Conservation (phyloP, 2,888 invertebrate genomes). For the Orchestes rusci region DNA sequence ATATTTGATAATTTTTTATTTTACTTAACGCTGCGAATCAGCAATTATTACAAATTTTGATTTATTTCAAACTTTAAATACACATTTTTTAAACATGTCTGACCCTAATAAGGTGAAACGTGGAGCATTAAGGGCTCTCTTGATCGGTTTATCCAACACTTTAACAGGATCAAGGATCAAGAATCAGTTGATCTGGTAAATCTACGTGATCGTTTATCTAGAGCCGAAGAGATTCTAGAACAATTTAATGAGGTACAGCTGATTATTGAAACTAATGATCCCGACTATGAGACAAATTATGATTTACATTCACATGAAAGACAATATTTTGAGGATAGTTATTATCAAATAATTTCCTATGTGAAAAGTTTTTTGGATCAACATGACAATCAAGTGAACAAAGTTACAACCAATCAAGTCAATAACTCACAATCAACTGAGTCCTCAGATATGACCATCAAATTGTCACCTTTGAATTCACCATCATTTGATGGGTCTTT, state of each 20-base stretch:
- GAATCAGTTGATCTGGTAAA: neutral
- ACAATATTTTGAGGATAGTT: neutral
- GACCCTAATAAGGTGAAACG: neutral
- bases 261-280: neutral
- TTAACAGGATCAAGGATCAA: neutral
- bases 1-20: no score
- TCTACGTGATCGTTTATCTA: neutral
- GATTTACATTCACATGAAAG: neutral
- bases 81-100: no score
- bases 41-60: no score
- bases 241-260: neutral
- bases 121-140: neutral
- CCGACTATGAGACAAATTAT: neutral
- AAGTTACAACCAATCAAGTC: neutral
- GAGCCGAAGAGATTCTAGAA: neutral
- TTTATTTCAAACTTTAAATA: no score
- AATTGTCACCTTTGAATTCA: conserved; percentile 2
- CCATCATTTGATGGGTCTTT: conserved; percentile 5
- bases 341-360: neutral
- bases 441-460: neutral
- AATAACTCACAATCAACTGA: neutral
- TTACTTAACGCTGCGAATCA: no score
- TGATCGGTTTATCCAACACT: neutral
- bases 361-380: neutral
- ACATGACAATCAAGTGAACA: neutral